These are phyloP conservation scores for Bombylius discolor DNA, from an alignment of 2,888 invertebrate genomes.

Conservation along the genomic window DNA sequence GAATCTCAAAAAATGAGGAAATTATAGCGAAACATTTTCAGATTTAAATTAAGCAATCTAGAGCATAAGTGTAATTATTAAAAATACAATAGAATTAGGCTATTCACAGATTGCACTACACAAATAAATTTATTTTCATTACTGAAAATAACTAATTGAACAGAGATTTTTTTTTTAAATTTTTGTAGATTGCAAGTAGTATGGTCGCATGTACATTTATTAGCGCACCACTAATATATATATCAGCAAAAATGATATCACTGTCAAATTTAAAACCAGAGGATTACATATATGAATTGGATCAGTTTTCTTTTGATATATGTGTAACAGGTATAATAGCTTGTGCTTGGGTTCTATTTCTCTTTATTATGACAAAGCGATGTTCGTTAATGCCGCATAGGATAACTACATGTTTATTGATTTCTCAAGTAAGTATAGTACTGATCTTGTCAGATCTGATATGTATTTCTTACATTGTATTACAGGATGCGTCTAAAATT, in stretches of 20 bases:
- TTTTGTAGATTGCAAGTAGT: constrained; percentile 68
- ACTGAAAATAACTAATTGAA: no score
- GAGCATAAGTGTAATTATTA: no score
- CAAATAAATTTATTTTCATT: no score
- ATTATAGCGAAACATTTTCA: no score
- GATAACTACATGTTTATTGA: constrained; percentile 61
- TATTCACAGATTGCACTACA: no score
- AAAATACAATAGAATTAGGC: no score
- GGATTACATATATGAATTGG: constrained; percentile 64
- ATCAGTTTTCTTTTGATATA: constrained; percentile 69
- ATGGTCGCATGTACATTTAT: constrained; percentile 92
- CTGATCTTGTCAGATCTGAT: no score
- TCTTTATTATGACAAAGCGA: constrained; percentile 62
- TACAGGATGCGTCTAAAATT: no score
- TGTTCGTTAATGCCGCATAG: constrained; percentile 68
- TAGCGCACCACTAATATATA: constrained; percentile 89
- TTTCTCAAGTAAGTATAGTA: constrained; percentile 56
- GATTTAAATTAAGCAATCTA: no score
- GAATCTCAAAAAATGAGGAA: no score
- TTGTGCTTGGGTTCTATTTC: constrained; percentile 62
- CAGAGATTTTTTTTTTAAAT: not conserved
- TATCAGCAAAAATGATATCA: constrained; percentile 86
- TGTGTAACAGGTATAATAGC: constrained; percentile 67
- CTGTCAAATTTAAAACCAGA: constrained; percentile 52
- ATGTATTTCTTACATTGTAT: no score